Conservation (phyloP, 2,113 vertebrate species). For the Paramormyrops kingsleyae region DNA sequence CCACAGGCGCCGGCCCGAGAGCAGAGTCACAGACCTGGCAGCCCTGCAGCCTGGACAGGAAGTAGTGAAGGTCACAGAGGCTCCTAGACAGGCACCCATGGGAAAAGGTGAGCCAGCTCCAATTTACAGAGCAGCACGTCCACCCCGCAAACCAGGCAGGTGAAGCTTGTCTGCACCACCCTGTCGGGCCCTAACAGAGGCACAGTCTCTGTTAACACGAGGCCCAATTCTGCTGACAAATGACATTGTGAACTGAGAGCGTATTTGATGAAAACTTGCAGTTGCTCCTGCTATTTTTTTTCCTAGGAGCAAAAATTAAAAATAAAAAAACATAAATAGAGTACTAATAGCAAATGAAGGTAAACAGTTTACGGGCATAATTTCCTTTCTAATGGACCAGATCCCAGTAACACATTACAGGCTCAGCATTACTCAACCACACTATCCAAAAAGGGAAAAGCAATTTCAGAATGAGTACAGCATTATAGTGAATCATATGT, state of each 20-base stretch:
- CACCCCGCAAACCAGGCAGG: slow-evolving; percentile 24
- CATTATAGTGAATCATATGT: neutral
- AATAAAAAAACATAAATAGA: neutral
- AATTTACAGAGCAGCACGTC: slow-evolving; percentile 38
- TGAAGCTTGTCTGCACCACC: slow-evolving; percentile 15
- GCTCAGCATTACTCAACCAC: neutral
- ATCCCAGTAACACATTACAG: neutral
- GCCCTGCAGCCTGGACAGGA: slow-evolving; percentile 48
- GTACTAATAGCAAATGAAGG: neutral
- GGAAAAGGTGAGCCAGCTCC: slow-evolving; percentile 33
- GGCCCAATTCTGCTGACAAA: neutral
- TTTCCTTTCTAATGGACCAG: neutral
- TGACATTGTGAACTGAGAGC: neutral
- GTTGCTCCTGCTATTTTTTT: neutral
- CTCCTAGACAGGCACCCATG: slow-evolving; percentile 35
- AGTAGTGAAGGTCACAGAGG: slow-evolving; percentile 42
- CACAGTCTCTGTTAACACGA: neutral
- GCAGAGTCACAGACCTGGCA: slow-evolving; percentile 40
- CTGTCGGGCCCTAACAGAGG: neutral
- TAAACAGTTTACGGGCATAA: neutral
- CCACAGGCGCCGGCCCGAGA: slow-evolving; percentile 39
- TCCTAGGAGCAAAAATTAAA: neutral
- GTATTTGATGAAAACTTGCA: neutral
- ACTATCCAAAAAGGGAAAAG: neutral
- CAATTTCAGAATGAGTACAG: neutral